Evolutionary conservation across 23 tunicate genomes (phyloP).

Genomic region (Halocynthia aurantium): DNA sequence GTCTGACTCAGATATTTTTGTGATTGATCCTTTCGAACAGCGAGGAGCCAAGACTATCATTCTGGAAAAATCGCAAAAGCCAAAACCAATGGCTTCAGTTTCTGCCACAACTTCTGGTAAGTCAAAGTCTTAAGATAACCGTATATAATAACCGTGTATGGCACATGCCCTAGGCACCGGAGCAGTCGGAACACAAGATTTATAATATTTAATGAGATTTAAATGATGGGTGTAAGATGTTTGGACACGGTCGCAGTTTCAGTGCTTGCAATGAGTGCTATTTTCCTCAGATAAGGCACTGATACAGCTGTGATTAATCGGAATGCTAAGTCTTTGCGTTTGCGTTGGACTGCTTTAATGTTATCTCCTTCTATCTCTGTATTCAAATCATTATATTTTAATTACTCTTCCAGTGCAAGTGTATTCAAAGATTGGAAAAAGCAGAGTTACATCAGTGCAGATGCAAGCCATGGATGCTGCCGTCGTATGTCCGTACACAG

Average conservation of each 20-base stretch:
- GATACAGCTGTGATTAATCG: no score
- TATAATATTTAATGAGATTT: no score
- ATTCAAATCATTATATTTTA: not conserved
- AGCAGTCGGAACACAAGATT: not conserved
- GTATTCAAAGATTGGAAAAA: no score
- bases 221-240: not conserved
- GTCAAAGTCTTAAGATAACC: not conserved
- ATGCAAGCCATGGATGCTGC: not conserved
- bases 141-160: not conserved
- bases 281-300: no score
- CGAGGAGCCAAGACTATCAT: constrained; percentile 78
- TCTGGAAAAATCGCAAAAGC: constrained; percentile 22
- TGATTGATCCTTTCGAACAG: constrained; percentile 93
- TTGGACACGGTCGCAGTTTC: not conserved
- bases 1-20: constrained; percentile 30
- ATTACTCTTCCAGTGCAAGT: no score
- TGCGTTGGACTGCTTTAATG: not conserved
- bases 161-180: not conserved
- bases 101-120: constrained; percentile 17
- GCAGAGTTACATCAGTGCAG: no score
- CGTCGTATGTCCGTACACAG: not conserved
- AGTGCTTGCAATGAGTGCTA: no score
- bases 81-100: not conserved
- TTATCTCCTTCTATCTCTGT: not conserved
- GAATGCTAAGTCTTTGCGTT: not conserved